Evolutionary conservation across 2,797 vertebrate species (phyloP), one percentile per base, ranked within the genome.

Genomic region (Phylloscopus collybita): DNA sequence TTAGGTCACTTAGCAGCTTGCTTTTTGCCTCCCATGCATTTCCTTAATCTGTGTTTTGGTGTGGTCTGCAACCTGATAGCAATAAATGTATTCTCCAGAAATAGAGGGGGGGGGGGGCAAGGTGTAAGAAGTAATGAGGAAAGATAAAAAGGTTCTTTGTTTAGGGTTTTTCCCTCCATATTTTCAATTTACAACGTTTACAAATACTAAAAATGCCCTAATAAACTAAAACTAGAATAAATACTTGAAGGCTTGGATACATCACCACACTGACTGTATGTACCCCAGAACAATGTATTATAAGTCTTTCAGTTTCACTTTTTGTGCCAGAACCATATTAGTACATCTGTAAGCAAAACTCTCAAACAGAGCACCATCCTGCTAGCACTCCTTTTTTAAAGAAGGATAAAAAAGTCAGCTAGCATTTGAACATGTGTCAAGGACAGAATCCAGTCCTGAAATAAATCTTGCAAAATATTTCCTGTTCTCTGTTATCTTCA

Each of bases 1-100:
- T 96, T 83, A 83, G 80, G 85, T 90, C 87, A 95, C 76, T 91
- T 69, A 93, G 59, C 32, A 53, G 81, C 89, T 92, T 91, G 72
- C 86, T 85, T 94, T 91, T 85, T 93, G 69, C 64, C 75, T 93
- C 67, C 45, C 1, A 0, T 80, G 51, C 69, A 56, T 90, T 95
- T 65, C 73, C 50, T 83, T 69, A 83, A 89, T 65, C 88, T 59
- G 36, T 27, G 19, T 66, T 88, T 90, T 56, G 72, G 76, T 90
- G 66, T 19, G 27, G 50, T 65, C 56, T 93, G 69, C 72, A 84
- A 67, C 32, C 80, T 45, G 60, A 57, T 7, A 79, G 67, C 86
- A 92, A 54, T 13, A 40, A 78, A 51, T 5, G 5, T 27, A 19
- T 70, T 80, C 29, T 79, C 22, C 30, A 86, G 44, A 92, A 85